Evolutionary conservation across 2,113 vertebrate species (phyloP).

Genomic region (Pyxicephalus adspersus): DNA sequence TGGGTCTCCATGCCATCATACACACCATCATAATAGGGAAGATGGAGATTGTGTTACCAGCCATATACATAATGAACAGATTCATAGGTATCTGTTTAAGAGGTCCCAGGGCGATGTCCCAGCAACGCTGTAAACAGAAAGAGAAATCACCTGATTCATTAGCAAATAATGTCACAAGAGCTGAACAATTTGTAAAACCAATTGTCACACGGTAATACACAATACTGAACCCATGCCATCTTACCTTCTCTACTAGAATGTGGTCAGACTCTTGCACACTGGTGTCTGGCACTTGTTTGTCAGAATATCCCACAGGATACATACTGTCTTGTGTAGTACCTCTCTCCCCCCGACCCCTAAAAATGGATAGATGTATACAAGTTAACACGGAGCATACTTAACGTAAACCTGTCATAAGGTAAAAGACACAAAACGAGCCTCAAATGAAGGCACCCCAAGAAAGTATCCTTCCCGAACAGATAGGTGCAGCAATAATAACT

Average conservation of each 20-base stretch:
- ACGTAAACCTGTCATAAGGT: not conserved
- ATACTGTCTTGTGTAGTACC: slow-evolving; percentile 83
- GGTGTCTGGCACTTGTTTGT: slow-evolving; percentile 91
- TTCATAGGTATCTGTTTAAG: slow-evolving; percentile 99
- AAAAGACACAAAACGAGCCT: not conserved
- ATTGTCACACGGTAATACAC: not conserved
- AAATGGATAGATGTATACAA: too few relatives aligned
- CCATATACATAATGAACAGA: slow-evolving; percentile 99
- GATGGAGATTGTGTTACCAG: slow-evolving; percentile 97
- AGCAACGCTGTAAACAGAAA: slow-evolving; percentile 82
- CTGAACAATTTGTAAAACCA: not conserved
- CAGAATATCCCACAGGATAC: slow-evolving; percentile 90
- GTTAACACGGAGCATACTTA: not conserved
- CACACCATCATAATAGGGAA: slow-evolving; percentile 99
- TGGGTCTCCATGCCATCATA: slow-evolving; percentile 99
- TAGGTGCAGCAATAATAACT: too few relatives aligned
- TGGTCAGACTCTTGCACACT: slow-evolving; percentile 94
- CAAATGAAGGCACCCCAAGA: slow-evolving; percentile 52
- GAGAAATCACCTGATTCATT: not conserved
- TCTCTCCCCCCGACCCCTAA: slow-evolving; percentile 79
- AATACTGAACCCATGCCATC: not conserved
- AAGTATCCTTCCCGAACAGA: too few relatives aligned
- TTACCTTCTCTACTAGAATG: slow-evolving; percentile 94
- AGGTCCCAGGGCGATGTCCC: slow-evolving; percentile 94
- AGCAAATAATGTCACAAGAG: not conserved